Percentiles rank a stretch among this genome's conserved stretches.
These are phyloP conservation scores for Xerus rutilus DNA, from an alignment of 2,797 vertebrate genomes.

Conservation along the genomic window DNA sequence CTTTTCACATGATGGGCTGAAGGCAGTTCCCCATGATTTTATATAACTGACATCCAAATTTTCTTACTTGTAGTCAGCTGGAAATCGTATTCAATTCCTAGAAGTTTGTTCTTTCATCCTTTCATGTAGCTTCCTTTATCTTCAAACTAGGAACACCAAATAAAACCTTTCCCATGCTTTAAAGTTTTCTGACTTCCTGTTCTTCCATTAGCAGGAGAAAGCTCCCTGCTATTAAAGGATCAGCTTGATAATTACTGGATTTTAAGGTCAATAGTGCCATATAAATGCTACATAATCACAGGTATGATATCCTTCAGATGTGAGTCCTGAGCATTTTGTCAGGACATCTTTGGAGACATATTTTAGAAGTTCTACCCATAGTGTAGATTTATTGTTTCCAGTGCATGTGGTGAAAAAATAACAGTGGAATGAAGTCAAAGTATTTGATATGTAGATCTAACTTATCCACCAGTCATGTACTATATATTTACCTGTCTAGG, in stretches of 20 bases:
- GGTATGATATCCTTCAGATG: neutral
- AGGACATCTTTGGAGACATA: neutral
- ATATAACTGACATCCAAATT: neutral
- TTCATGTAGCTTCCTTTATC: neutral
- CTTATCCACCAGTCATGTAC: neutral
- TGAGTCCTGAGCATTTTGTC: neutral
- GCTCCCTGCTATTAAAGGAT: neutral
- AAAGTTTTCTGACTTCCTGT: neutral
- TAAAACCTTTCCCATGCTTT: neutral
- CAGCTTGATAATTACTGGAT: neutral
- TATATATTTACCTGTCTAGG: neutral
- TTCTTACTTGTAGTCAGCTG: neutral
- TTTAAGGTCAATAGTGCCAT: neutral
- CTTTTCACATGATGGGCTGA: neutral
- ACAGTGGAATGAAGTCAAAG: neutral
- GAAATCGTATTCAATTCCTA: neutral
- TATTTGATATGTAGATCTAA: neutral
- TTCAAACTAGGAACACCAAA: neutral
- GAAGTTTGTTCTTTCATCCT: neutral
- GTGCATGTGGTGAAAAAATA: neutral
- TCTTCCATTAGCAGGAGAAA: neutral
- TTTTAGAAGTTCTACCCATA: neutral
- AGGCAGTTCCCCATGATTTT: neutral
- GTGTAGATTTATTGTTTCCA: neutral
- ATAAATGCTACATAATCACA: neutral